Evolutionary conservation across 2,113 vertebrate genomes (phyloP).

Genomic region (Mobula birostris): DNA sequence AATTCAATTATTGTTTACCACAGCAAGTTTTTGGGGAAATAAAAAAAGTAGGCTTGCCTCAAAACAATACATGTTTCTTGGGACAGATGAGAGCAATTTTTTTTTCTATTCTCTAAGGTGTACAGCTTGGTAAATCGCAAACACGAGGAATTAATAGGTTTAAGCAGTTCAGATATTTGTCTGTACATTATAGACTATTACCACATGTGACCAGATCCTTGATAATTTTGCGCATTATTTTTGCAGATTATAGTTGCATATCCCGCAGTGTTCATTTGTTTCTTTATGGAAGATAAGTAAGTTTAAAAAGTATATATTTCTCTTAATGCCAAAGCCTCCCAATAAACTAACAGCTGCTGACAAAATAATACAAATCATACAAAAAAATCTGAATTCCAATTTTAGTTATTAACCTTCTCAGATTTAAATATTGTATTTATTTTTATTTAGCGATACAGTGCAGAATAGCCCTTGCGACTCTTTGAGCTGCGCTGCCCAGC

Average conservation of each 20-base stretch:
- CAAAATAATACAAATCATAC: background rate
- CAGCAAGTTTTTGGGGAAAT: too few relatives aligned
- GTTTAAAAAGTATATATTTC: background rate
- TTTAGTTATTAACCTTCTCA: background rate
- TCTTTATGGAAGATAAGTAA: background rate
- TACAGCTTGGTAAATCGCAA: background rate
- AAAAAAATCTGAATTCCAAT: background rate
- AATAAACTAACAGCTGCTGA: background rate
- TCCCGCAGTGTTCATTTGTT: background rate
- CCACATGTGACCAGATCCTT: background rate
- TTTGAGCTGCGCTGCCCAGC: too few relatives aligned
- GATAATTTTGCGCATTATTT: background rate
- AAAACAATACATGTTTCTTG: background rate
- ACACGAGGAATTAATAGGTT: background rate
- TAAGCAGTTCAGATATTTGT: background rate
- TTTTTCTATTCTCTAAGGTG: too few relatives aligned
- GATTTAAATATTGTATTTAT: background rate
- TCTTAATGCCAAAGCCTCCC: background rate
- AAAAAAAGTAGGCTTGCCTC: too few relatives aligned
- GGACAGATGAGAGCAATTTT: background rate
- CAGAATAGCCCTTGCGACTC: too few relatives aligned
- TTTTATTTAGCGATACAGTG: too few relatives aligned
- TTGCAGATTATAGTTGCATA: background rate
- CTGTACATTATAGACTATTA: background rate
- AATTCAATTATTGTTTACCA: too few relatives aligned